These are phyloP conservation scores for Acanthosepion pharaonis DNA, from an alignment of 2,888 invertebrate species.

Conservation along the genomic window DNA sequence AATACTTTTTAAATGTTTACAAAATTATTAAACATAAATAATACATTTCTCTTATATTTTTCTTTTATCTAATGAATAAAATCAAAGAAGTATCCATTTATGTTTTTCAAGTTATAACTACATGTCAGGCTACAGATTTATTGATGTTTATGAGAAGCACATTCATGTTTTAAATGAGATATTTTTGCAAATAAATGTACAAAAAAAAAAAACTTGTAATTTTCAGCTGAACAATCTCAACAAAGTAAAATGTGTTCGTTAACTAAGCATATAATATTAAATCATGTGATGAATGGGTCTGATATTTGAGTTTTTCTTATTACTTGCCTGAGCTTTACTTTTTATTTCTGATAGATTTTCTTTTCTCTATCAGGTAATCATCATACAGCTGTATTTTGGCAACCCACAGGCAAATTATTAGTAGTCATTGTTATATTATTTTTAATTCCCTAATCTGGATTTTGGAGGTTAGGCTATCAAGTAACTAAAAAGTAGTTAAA, in stretches of 20 bases:
- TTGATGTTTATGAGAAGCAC: too few species aligned
- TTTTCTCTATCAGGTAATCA: neutral
- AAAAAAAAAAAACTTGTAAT: neutral
- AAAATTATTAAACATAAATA: too few species aligned
- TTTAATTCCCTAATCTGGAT: neutral
- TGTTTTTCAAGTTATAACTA: neutral
- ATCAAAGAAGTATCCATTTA: too few species aligned
- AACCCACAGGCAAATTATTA: neutral
- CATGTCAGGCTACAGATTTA: too few species aligned
- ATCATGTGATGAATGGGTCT: neutral
- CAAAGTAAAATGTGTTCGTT: neutral
- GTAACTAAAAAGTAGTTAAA: neutral
- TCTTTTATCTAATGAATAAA: too few species aligned
- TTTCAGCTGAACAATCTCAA: neutral
- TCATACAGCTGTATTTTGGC: neutral
- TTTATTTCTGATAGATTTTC: neutral
- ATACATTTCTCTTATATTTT: too few species aligned
- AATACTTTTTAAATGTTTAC: too few species aligned
- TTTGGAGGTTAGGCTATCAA: neutral
- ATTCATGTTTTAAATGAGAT: too few species aligned
- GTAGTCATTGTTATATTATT: neutral
- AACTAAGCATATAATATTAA: neutral
- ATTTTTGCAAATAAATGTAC: too few species aligned
- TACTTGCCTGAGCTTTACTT: neutral
- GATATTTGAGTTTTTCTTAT: neutral